Evolutionary conservation across 2,888 invertebrate genomes (phyloP), one percentile per base, ranked within the genome.

Genomic region (Napeogenes sylphis): DNA sequence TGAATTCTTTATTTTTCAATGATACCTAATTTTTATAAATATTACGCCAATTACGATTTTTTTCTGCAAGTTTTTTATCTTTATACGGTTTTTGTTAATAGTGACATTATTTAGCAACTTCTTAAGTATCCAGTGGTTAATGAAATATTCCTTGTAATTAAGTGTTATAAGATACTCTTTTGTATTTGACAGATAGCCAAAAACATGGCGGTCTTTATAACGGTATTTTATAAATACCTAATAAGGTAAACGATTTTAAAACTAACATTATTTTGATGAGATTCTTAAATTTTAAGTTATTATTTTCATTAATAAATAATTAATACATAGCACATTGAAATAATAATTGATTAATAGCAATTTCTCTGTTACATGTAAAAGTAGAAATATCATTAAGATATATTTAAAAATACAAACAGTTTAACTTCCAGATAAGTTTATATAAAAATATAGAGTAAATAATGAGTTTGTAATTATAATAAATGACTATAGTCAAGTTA

Each of bases 71-170:
- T 47, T 47, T 47, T 21, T 30, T 10, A 4, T 8, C 30, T 51
- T 10, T 51, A 8, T 51, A 30, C 10, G 4, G 30, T 21, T 10
- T 6, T 12, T 51, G 12, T 51, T 21, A 51, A 51, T 10, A 30
- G 51, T 30, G 51, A 8, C 51, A 51, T 51, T 51, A 51, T 8
- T 51, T 51, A 51, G 21, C 13, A 54, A n/a, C 13, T n/a, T 55
- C n/a, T 42, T 35, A 46, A 58, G 32, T 8, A 21, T 54, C 45
- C 61, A 33, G 14, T 57, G 33, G 58, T 59, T 46, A 45, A 55
- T 62, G 61, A 66, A 62, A 62, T 58, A 66, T 53, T 21, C 46
- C 55, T 55, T 51, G 59, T 51, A 54, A 62, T 60, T 55, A 64
- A 55, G 46, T 58, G 38, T 35, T 59, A 58, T 56, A 64, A 64